Percentiles rank a stretch among this genome's conserved stretches.
phyloP scores from a whole-genome alignment of 1,140 invertebrate species.

The Centruroides vittatus region DNA sequence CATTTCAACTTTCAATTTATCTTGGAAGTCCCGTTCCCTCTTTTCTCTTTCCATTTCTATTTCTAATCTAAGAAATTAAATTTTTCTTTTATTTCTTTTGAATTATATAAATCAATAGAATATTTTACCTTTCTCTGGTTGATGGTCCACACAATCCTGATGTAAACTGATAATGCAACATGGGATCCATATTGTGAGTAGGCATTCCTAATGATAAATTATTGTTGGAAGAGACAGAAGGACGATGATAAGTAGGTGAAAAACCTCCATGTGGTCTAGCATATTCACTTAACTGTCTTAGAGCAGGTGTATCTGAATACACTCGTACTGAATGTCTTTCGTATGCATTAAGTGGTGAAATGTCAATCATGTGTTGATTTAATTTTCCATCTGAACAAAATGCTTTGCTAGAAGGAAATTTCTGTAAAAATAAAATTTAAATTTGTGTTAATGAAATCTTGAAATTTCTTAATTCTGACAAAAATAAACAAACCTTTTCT shows the following conservation, averaged over 20 bases:
- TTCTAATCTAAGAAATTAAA: constrained; percentile 47
- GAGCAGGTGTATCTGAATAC: constrained; percentile 78
- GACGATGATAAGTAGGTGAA: constrained; percentile 40
- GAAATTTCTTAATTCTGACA: too few species aligned
- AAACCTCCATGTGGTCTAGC: constrained; percentile 62
- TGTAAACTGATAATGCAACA: constrained; percentile 29
- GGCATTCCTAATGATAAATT: constrained; percentile 39
- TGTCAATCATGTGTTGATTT: too few species aligned
- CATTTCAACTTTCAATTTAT: constrained; percentile 35
- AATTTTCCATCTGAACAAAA: too few species aligned
- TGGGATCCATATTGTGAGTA: constrained; percentile 50
- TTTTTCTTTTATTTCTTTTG: too few species aligned
- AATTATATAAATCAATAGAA: too few species aligned
- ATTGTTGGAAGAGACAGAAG: constrained; percentile 28
- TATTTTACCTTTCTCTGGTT: constrained; percentile 45
- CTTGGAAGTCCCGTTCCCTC: constrained; percentile 49
- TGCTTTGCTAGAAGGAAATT: too few species aligned
- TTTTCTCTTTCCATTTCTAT: constrained; percentile 60
- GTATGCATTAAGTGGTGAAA: constrained; percentile 11
- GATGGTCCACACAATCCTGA: constrained; percentile 32
- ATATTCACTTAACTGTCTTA: constrained; percentile 71
- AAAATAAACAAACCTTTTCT: constrained; percentile 30
- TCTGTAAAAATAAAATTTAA: too few species aligned
- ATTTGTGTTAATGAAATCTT: too few species aligned
- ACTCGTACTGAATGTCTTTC: constrained; percentile 54